Evolutionary conservation across 2,797 vertebrate genomes (phyloP).

Genomic region (Darevskia nairensis): DNA sequence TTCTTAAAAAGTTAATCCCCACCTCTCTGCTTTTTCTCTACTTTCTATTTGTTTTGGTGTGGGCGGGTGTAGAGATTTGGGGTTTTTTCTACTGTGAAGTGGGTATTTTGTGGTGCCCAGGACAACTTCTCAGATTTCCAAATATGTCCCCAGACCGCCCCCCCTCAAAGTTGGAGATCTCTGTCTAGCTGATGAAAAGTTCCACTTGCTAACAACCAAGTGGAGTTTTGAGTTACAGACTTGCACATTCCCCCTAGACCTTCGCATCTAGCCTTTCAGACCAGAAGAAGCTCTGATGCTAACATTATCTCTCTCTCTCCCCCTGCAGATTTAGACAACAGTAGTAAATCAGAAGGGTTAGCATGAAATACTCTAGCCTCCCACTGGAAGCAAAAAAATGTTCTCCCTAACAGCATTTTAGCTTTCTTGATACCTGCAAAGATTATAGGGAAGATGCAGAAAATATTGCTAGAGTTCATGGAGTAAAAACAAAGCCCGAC

Average conservation of each 20-base stretch:
- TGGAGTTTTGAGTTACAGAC: neutral
- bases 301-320: neutral
- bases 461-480: neutral
- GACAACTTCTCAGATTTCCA: too few species aligned
- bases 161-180: too few species aligned
- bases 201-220: constrained; percentile 26
- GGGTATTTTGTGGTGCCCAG: too few species aligned
- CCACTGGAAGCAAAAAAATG: neutral
- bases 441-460: neutral
- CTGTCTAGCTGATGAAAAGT: constrained; percentile 24
- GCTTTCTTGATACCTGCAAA: neutral
- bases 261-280: neutral
- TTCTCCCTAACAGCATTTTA: neutral
- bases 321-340: neutral
- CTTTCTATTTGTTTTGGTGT: neutral
- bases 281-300: neutral
- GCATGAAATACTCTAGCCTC: neutral
- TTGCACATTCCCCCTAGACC: neutral
- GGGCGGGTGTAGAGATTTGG: too few species aligned
- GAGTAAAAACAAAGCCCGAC: neutral
- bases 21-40: neutral
- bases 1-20: constrained; percentile 35
- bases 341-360: neutral
- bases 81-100: too few species aligned
- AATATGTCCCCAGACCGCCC: too few species aligned